These are phyloP conservation scores for Gryllus longicercus DNA, from an alignment of 2,888 invertebrate genomes.

Conservation along the genomic window DNA sequence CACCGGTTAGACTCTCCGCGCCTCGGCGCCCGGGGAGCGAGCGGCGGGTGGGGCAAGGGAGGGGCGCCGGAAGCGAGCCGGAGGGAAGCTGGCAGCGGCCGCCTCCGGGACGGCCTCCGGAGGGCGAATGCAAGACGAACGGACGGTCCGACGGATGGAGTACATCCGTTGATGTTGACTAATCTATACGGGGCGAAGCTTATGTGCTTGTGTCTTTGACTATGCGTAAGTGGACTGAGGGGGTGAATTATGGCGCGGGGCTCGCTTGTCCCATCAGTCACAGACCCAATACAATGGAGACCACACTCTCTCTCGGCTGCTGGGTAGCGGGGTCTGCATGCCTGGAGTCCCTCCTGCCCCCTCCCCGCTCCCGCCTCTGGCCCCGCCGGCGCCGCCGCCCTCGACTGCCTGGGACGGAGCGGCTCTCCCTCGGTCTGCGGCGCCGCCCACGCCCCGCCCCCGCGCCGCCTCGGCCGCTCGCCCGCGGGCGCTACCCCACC, in stretches of 20 bases:
- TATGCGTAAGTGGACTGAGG: conserved; percentile 21
- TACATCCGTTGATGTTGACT: conserved; percentile 19
- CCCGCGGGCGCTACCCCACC: neutral
- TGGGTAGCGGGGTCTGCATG: neutral
- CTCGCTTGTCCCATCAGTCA: conserved; percentile 26
- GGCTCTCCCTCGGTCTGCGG: neutral
- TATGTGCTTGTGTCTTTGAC: conserved; percentile 20
- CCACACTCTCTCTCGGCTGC: conserved; percentile 19
- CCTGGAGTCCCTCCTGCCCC: neutral
- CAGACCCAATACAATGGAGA: neutral
- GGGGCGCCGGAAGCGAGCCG: neutral
- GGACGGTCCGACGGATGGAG: neutral
- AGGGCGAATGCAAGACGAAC: conserved; percentile 6
- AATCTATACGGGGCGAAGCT: neutral
- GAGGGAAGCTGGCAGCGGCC: neutral
- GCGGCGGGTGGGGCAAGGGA: neutral
- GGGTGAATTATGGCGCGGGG: conserved; percentile 25
- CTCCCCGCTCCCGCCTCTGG: neutral
- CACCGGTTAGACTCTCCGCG: neutral
- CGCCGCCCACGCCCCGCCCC: neutral
- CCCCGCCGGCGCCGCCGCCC: too few species aligned
- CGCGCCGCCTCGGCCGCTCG: neutral
- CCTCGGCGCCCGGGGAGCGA: neutral
- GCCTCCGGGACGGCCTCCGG: neutral
- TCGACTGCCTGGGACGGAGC: too few species aligned